Evolutionary conservation across 2,797 vertebrate genomes (phyloP).

Genomic region (Cirrhinus mrigala): DNA sequence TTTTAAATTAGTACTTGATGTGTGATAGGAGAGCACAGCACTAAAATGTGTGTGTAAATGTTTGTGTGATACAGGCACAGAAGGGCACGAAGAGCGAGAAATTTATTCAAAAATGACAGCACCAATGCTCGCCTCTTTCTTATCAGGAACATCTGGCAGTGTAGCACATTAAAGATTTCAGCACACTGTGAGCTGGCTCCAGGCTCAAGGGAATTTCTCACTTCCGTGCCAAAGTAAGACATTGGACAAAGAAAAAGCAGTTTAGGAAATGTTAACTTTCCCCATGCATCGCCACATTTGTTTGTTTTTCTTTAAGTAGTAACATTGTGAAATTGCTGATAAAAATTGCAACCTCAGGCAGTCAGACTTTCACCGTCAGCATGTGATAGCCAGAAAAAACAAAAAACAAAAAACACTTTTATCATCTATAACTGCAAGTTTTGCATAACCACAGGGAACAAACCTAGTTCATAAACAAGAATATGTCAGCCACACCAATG

Average conservation of each 20-base stretch:
- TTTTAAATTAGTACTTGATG: slow-evolving; percentile 35
- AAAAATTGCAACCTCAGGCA: background rate
- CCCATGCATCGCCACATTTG: background rate
- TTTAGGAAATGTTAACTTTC: slow-evolving; percentile 29
- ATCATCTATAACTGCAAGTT: slow-evolving; percentile 15
- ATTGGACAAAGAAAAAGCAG: slow-evolving; percentile 36
- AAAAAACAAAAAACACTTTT: slow-evolving; percentile 27
- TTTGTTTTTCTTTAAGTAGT: slow-evolving; percentile 36
- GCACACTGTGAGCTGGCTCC: slow-evolving; percentile 57
- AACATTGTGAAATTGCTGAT: slow-evolving; percentile 25
- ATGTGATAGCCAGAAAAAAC: slow-evolving; percentile 22
- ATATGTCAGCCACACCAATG: slow-evolving; percentile 4
- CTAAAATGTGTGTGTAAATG: slow-evolving; percentile 26
- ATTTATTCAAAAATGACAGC: slow-evolving; percentile 66
- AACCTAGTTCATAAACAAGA: slow-evolving; percentile 8
- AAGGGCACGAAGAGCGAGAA: slow-evolving; percentile 69
- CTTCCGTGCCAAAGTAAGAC: slow-evolving; percentile 30
- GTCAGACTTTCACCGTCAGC: slow-evolving; percentile 21
- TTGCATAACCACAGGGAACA: slow-evolving; percentile 24
- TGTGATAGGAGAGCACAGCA: background rate
- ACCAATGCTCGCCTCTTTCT: slow-evolving; percentile 67
- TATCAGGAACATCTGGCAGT: slow-evolving; percentile 74
- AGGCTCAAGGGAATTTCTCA: slow-evolving; percentile 61
- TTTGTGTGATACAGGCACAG: slow-evolving; percentile 63
- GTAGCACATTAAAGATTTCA: slow-evolving; percentile 59